Percentiles rank a stretch among this genome's conserved stretches.
phyloP scores from a whole-genome alignment of 1,140 invertebrate species.

The Protaetia brevitarsis region DNA sequence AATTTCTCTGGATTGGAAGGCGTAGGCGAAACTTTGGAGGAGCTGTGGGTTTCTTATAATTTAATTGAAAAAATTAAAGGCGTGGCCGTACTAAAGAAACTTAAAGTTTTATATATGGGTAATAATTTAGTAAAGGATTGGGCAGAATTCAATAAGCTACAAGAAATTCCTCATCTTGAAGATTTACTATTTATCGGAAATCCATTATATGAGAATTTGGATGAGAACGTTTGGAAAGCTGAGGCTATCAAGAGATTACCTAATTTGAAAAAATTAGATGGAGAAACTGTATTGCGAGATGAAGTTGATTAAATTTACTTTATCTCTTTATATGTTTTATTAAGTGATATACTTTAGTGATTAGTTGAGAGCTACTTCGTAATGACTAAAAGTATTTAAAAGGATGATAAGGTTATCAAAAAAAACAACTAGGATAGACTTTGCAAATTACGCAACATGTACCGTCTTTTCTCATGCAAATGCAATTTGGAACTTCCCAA shows the following conservation, averaged over 20 bases:
- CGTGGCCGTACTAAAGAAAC: conserved; percentile 73
- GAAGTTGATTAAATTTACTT: not conserved
- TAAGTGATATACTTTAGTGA: too few relatives aligned
- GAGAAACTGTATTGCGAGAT: conserved; percentile 59
- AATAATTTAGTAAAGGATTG: conserved; percentile 89
- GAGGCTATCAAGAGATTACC: conserved; percentile 75
- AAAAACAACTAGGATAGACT: too few relatives aligned
- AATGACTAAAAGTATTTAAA: too few relatives aligned
- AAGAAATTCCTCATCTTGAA: conserved; percentile 63
- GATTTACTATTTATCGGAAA: conserved; percentile 81
- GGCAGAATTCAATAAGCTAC: conserved; percentile 77
- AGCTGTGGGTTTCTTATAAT: conserved; percentile 95
- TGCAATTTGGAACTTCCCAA: too few relatives aligned
- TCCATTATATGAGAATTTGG: conserved; percentile 73
- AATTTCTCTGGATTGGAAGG: conserved; percentile 80
- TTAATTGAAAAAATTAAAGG: conserved; percentile 91
- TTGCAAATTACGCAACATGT: too few relatives aligned
- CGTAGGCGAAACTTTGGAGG: conserved; percentile 80
- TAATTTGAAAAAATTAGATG: conserved; percentile 83
- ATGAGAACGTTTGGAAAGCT: conserved; percentile 66
- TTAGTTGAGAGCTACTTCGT: too few relatives aligned
- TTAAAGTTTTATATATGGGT: conserved; percentile 83
- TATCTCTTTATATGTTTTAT: too few relatives aligned
- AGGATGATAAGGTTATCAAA: too few relatives aligned
- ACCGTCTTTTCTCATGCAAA: too few relatives aligned